phyloP scores from a whole-genome alignment of 92 coral and sea anemone species.

The Paramuricea clavata region DNA sequence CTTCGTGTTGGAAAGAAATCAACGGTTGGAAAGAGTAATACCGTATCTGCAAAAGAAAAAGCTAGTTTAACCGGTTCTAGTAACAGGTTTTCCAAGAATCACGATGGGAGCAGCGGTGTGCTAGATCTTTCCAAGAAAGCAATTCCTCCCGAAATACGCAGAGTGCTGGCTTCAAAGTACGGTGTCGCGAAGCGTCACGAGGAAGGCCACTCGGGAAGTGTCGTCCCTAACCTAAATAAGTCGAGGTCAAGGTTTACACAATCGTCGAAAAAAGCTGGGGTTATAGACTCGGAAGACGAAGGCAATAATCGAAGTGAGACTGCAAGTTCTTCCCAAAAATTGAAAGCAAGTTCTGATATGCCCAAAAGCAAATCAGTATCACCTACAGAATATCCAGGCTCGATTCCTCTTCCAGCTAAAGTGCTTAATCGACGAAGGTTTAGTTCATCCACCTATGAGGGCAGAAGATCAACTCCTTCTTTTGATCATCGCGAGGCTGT shows the following conservation, averaged over 20 bases:
- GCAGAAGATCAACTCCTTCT: conserved; percentile 17
- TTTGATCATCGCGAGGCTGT: background rate
- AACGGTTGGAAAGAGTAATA: background rate
- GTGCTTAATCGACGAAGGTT: conserved; percentile 17
- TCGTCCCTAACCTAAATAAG: conserved; percentile 69
- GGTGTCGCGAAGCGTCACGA: conserved; percentile 65
- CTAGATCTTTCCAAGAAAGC: conserved; percentile 83
- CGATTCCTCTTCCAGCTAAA: background rate
- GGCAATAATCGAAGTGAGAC: conserved; percentile 7
- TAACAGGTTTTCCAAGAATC: conserved; percentile 7
- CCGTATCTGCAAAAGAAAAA: background rate
- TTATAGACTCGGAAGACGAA: conserved; percentile 7
- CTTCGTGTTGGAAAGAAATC: background rate
- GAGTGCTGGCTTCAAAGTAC: conserved; percentile 83
- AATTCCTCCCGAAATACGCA: conserved; percentile 87
- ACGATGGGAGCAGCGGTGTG: background rate
- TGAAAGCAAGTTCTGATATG: background rate
- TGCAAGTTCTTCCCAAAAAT: background rate
- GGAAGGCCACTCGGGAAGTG: conserved; percentile 38
- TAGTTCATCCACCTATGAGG: conserved; percentile 33
- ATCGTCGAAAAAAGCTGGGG: conserved; percentile 34
- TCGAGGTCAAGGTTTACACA: conserved; percentile 74
- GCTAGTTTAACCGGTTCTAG: background rate
- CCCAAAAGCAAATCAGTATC: conserved; percentile 70
- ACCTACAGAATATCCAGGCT: background rate